Conservation (phyloP, 2,888 invertebrate species). For the Lepidochitona cinerea region DNA sequence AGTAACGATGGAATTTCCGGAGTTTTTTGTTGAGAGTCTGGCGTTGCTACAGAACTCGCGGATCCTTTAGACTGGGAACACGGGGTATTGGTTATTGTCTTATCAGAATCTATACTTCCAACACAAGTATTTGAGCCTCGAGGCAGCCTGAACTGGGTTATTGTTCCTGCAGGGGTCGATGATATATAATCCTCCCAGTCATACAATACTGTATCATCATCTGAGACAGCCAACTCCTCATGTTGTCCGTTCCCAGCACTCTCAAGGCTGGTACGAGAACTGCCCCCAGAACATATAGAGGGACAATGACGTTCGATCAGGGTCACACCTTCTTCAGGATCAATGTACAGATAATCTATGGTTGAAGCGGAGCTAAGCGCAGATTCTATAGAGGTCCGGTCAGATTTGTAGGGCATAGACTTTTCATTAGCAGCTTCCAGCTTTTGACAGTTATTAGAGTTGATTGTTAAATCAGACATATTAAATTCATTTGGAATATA, state of each 20-base stretch:
- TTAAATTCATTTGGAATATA: not conserved
- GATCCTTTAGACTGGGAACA: not conserved
- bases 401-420: not conserved
- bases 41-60: not conserved
- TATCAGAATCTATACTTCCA: not conserved
- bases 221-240: slow-evolving; percentile 31
- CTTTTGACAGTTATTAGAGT: not conserved
- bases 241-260: slow-evolving; percentile 35
- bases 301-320: slow-evolving; percentile 54
- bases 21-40: not conserved
- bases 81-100: not conserved
- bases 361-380: slow-evolving; percentile 44
- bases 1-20: slow-evolving; percentile 24
- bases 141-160: not conserved
- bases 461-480: not conserved
- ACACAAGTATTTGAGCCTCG: not conserved
- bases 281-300: slow-evolving; percentile 38
- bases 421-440: too few relatives aligned
- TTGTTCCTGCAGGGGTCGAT: not conserved
- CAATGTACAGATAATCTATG: slow-evolving; percentile 52
- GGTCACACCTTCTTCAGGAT: slow-evolving; percentile 51
- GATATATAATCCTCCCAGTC: slow-evolving; percentile 42
- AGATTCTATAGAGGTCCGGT: slow-evolving; percentile 29
- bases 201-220: slow-evolving; percentile 46
- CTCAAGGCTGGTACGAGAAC: slow-evolving; percentile 47